Base-by-base conservation (phyloP, 37 sponge, comb jelly and placozoan species). In the Hormiphora californensis region DNA sequence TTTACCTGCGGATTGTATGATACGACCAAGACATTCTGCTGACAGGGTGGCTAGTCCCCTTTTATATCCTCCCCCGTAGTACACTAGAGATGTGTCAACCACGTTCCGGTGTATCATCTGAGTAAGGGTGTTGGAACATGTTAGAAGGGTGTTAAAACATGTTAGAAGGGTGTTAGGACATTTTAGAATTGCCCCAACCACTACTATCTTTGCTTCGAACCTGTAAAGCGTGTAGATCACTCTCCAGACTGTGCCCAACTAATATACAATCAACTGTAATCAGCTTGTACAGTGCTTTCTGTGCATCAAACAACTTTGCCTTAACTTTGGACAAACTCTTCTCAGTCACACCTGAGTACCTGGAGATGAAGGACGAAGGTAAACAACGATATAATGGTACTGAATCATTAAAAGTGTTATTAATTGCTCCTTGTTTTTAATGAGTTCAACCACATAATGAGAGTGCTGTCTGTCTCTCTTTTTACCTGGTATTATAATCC, bases 21-120 rank as follows among this genome's bases (percentile, higher is more conserved):
- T 73, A 4, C 81, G 8, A 2, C 81, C 81, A 3, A 73, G 81
- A n/a, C 12, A 43, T 28, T 73, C 81, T 9, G 81, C 81, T n/a
- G 81, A 73, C 12, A 73, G 81, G 0, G 38, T 36, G n/a, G 81
- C 81, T 43, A 73, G 81, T 3, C 81, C 81, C 46, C 81, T 73
- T 28, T 73, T 73, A 46, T 33, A 73, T 21, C 35, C 81, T 28
- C 81, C 81, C 1, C 38, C 81, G 25, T 36, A 73, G 44, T 25
- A 73, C 1, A 73, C 46, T 0, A 73, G 21, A 3, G 81, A 73
- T 22, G 81, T 73, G 44, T 73, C 81, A 2, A 73, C 81, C 7
- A 73, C 81, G 23, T 73, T 73, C 81, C 43, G 40, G 23, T 73
- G 81, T 43, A 73, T 73, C 81, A 73, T 1, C 81, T 73, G 81